A percentile compares a stretch with the other conserved stretches of the same genome.
These are phyloP conservation scores for Lycocorax pyrrhopterus DNA, from an alignment of 2,113 vertebrate species.

Conservation along the genomic window DNA sequence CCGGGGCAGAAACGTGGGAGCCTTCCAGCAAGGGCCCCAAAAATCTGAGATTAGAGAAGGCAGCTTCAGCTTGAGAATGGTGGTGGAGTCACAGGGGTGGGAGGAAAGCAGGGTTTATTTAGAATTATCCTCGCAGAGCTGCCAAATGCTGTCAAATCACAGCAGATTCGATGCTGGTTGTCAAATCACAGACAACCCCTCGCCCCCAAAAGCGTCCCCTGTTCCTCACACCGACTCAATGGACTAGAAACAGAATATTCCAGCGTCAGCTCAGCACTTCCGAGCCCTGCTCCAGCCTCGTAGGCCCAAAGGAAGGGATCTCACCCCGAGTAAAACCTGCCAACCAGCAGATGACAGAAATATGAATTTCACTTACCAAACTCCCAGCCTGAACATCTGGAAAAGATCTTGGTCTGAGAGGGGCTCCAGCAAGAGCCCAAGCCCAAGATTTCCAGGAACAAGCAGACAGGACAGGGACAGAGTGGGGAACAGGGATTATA, in stretches of 20 bases:
- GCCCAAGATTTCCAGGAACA: not conserved
- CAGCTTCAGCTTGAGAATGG: not conserved
- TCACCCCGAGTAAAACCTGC: not conserved
- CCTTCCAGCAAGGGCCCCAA: not conserved
- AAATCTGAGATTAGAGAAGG: not conserved
- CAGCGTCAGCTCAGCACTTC: not conserved
- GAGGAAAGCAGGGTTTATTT: not conserved
- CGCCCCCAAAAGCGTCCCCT: not conserved
- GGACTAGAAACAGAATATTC: not conserved
- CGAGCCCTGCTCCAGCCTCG: not conserved
- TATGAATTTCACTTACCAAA: not conserved
- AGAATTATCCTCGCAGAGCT: not conserved
- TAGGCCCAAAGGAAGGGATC: not conserved
- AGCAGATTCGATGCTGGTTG: not conserved
- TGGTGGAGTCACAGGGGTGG: not conserved
- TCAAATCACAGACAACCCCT: not conserved
- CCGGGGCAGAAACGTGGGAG: not conserved
- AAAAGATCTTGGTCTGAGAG: not conserved
- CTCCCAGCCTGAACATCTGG: not conserved
- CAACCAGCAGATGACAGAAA: not conserved
- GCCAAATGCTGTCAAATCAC: not conserved
- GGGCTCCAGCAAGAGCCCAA: slow-evolving; percentile 15
- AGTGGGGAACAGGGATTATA: not conserved
- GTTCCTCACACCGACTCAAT: not conserved
- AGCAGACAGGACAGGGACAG: not conserved